A percentile compares a stretch with the other conserved stretches of the same genome.
Conservation (phyloP, 2,888 invertebrate species). For the Trachelus troglodyta region DNA sequence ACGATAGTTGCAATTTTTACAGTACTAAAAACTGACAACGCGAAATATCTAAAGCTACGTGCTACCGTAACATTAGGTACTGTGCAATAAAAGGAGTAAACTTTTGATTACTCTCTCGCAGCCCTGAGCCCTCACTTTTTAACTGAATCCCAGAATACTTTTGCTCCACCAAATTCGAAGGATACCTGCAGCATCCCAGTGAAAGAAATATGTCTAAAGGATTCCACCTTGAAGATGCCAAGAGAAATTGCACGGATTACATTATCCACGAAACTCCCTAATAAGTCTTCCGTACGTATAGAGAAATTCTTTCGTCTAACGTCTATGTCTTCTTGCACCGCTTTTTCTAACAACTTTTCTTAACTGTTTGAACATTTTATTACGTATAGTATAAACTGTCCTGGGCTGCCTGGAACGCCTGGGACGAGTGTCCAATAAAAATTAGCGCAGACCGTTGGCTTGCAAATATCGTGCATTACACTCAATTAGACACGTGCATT, state of each 20-base stretch:
- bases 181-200: background rate
- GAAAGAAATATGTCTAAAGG: background rate
- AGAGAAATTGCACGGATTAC: background rate
- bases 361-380: background rate
- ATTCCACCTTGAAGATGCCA: background rate
- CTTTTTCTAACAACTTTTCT: background rate
- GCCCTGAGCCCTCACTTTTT: background rate
- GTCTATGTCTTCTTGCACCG: background rate
- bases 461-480: conserved; percentile 8
- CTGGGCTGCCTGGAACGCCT: background rate
- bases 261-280: background rate
- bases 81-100: background rate
- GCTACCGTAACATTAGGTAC: background rate
- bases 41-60: background rate
- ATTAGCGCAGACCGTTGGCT: background rate
- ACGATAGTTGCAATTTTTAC: background rate
- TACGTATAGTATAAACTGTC: background rate
- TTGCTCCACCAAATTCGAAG: background rate
- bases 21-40: background rate
- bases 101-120: background rate
- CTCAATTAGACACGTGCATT: conserved; percentile 1
- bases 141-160: background rate
- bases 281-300: background rate
- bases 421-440: background rate
- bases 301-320: background rate